Conservation (phyloP, 2,888 invertebrate species). For the Ctena decussata region DNA sequence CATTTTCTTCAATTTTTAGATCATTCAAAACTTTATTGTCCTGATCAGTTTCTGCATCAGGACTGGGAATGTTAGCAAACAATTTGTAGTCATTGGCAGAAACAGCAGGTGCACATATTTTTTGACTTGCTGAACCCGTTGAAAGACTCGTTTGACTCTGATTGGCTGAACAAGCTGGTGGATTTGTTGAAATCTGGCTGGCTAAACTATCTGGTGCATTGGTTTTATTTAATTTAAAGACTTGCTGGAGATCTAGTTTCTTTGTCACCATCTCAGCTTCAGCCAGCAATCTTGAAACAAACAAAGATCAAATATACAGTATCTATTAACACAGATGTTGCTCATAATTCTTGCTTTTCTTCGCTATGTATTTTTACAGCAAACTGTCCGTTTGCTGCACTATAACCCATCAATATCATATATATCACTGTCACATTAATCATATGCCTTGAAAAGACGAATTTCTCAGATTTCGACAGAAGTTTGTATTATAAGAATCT, state of each 20-base stretch:
- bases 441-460: too few species aligned
- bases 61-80: neutral
- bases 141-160: neutral
- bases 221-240: conserved; percentile 1
- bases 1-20: conserved; percentile 16
- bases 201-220: neutral
- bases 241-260: conserved; percentile 43
- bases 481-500: too few species aligned
- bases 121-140: neutral
- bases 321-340: too few species aligned
- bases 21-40: neutral
- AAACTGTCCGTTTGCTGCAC: too few species aligned
- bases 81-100: neutral
- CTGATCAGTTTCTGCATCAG: neutral
- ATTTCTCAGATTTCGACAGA: too few species aligned
- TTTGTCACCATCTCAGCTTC: conserved; percentile 58
- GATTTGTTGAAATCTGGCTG: neutral
- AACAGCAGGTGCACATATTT: too few species aligned
- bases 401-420: too few species aligned
- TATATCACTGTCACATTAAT: too few species aligned
- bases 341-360: too few species aligned
- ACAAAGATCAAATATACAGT: too few species aligned
- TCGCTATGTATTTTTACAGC: too few species aligned
- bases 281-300: conserved; percentile 42
- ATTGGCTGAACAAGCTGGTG: neutral